These are phyloP conservation scores for Synodontis membranacea DNA, from an alignment of 2,113 vertebrate genomes.

Conservation along the genomic window DNA sequence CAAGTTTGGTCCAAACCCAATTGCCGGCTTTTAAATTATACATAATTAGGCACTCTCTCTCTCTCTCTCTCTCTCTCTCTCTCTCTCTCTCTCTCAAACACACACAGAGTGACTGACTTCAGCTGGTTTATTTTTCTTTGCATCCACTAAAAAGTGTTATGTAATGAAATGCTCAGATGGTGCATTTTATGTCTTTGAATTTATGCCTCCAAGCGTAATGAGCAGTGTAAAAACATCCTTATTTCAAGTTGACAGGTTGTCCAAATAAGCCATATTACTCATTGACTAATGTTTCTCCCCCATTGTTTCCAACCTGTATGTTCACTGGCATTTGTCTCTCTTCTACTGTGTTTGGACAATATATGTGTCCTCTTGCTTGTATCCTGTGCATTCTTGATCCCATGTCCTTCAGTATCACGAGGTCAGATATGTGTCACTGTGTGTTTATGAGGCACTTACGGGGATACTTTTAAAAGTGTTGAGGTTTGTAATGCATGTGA, in stretches of 20 bases:
- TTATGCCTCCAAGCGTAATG: background rate
- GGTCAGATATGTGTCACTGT: constrained; percentile 61
- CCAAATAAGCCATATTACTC: background rate
- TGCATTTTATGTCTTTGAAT: background rate
- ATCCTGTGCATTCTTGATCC: constrained; percentile 46
- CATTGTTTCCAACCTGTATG: constrained; percentile 16
- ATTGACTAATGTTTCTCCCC: constrained; percentile 11
- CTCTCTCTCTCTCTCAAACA: background rate
- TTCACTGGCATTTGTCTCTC: constrained; percentile 20
- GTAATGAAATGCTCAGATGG: background rate
- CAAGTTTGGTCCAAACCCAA: background rate
- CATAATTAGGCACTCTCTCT: too few species aligned
- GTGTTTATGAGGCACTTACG: constrained; percentile 38
- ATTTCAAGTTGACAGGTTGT: constrained; percentile 8
- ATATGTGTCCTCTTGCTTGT: constrained; percentile 41
- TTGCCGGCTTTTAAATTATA: background rate
- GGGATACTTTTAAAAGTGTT: constrained; percentile 42
- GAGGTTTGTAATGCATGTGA: constrained; percentile 49
- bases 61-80: background rate
- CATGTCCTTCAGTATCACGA: constrained; percentile 50
- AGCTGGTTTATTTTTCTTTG: constrained; percentile 10
- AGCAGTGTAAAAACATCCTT: background rate
- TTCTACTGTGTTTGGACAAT: constrained; percentile 35
- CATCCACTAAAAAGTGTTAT: background rate
- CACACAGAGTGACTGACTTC: background rate